Conservation (phyloP, 1,140 invertebrate genomes). For the Lepidurus arcticus region DNA sequence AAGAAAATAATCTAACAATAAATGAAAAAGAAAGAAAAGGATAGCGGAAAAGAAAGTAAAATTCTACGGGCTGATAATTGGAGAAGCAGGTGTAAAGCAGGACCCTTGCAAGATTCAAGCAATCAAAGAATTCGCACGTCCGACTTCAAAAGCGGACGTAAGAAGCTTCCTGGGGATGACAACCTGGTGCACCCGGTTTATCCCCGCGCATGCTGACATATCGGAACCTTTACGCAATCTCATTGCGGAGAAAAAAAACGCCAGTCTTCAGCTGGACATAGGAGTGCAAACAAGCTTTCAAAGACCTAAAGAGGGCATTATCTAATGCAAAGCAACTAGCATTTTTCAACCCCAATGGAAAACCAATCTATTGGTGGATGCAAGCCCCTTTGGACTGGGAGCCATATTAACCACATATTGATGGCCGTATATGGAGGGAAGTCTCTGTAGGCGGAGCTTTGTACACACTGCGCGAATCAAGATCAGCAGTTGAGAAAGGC, state of each 20-base stretch:
- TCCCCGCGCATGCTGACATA: background rate
- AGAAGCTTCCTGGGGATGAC: conserved; percentile 16
- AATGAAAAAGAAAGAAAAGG: background rate
- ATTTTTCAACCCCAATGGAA: background rate
- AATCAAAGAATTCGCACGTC: background rate
- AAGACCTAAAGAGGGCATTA: background rate
- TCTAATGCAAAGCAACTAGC: background rate
- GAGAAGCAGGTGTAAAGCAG: background rate
- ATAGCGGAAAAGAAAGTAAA: background rate
- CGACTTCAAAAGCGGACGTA: background rate
- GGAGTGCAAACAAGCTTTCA: background rate
- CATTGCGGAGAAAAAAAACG: background rate
- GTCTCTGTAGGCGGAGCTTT: conserved; percentile 95
- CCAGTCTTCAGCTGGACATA: background rate
- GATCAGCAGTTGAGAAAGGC: conserved; percentile 89
- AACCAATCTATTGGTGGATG: conserved; percentile 2
- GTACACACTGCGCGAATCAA: conserved; percentile 85
- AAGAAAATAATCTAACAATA: background rate
- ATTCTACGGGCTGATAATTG: background rate
- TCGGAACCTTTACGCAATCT: background rate
- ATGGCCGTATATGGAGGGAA: conserved; percentile 96
- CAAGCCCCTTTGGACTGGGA: background rate
- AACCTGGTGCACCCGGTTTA: background rate
- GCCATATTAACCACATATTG: too few relatives aligned
- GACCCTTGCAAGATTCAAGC: background rate